Conservation (phyloP, 2,888 invertebrate species). For the Physocephala rufipes region DNA sequence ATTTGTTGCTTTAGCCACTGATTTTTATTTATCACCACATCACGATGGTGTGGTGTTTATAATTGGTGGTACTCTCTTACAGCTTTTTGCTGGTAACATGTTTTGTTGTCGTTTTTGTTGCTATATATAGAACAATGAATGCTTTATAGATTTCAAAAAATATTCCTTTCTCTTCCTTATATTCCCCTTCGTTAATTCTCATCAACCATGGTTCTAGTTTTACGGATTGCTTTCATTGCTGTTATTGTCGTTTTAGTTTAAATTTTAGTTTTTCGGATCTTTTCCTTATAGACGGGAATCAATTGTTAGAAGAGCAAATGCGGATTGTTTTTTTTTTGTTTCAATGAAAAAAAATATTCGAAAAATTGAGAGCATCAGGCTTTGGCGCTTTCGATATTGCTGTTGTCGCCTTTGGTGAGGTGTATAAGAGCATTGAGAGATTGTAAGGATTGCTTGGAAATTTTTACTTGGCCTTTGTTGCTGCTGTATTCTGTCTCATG, state of each 20-base stretch:
- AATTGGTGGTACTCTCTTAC: constrained; percentile 4
- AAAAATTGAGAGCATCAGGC: constrained; percentile 20
- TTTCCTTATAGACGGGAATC: constrained; percentile 18
- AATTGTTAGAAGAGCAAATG: constrained; percentile 19
- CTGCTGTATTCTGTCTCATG: constrained; percentile 16
- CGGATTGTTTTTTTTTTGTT: constrained; percentile 11
- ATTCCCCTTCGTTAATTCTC: too few species aligned
- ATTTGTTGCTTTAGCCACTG: too few species aligned
- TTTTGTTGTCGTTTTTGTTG: constrained; percentile 15
- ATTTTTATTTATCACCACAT: not conserved
- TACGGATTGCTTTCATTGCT: constrained; percentile 5
- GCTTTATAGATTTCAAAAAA: too few species aligned
- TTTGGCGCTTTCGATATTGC: not conserved
- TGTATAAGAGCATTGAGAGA: constrained; percentile 29
- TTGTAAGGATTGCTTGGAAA: not conserved
- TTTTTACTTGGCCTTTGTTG: not conserved
- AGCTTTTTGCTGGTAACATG: constrained; percentile 34
- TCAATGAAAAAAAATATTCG: constrained; percentile 14
- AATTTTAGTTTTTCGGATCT: not conserved
- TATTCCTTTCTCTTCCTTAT: too few species aligned
- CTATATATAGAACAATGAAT: not conserved
- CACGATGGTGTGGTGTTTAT: not conserved
- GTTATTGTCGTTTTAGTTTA: constrained; percentile 17
- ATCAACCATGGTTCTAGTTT: too few species aligned
- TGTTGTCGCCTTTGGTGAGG: constrained; percentile 10